Conservation (phyloP, 2,113 vertebrate species). For the Pangasianodon hypophthalmus region DNA sequence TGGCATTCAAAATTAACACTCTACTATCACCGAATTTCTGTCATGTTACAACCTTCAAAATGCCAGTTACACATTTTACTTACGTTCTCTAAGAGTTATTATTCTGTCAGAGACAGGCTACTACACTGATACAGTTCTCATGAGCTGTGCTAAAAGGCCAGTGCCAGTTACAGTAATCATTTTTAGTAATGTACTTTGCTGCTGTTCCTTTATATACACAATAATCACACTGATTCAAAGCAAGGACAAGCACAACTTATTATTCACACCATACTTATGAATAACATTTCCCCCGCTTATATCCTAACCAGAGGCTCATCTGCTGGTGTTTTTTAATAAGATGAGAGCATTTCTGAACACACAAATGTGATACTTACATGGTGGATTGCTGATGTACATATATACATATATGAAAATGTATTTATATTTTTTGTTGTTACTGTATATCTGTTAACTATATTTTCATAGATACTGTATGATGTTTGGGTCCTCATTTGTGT, state of each 20-base stretch:
- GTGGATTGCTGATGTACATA: constrained; percentile 71
- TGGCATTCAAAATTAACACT: constrained; percentile 11
- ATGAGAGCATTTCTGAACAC: constrained; percentile 65
- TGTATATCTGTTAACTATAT: constrained; percentile 75
- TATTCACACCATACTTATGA: constrained; percentile 16
- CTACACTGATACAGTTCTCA: constrained; percentile 19
- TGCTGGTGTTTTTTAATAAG: constrained; percentile 55
- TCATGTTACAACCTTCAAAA: not conserved
- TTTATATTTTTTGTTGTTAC: constrained; percentile 73
- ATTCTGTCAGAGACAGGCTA: constrained; percentile 8
- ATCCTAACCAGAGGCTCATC: constrained; percentile 47
- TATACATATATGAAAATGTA: constrained; percentile 71
- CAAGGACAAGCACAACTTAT: constrained; percentile 49
- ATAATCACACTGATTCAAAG: constrained; percentile 13
- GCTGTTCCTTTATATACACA: constrained; percentile 54
- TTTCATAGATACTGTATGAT: constrained; percentile 70
- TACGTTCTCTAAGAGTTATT: not conserved
- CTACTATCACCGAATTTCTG: not conserved
- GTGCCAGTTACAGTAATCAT: constrained; percentile 19
- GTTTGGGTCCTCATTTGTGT: constrained; percentile 63
- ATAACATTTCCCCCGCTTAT: constrained; percentile 33
- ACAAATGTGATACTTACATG: constrained; percentile 72
- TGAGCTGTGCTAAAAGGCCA: constrained; percentile 16
- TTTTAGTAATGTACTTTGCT: constrained; percentile 48
- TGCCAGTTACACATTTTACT: not conserved